Conservation (phyloP, 2,888 invertebrate species). For the Pimpla rufipes region DNA sequence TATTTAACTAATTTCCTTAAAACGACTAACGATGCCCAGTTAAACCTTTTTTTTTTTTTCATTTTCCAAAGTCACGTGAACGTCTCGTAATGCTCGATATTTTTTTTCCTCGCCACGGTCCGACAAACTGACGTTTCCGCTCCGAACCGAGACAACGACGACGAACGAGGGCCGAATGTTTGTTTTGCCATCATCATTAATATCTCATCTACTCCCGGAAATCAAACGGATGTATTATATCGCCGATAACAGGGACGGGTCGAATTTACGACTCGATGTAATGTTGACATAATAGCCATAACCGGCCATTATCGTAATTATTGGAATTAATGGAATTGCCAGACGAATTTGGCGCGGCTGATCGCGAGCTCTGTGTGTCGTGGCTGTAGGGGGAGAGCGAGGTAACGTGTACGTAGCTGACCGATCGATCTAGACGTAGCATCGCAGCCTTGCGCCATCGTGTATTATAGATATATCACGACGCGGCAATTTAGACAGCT, state of each 20-base stretch:
- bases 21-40: not conserved
- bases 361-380: too few species aligned
- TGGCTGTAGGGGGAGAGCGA: too few species aligned
- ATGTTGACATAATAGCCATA: too few species aligned
- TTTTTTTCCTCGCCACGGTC: not conserved
- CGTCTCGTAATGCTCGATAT: not conserved
- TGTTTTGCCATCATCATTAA: not conserved
- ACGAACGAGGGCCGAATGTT: constrained; percentile 8
- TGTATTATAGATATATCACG: too few species aligned
- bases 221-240: not conserved
- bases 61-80: not conserved
- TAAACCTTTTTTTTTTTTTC: not conserved
- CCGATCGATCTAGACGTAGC: too few species aligned
- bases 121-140: not conserved
- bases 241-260: not conserved
- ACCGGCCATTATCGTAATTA: too few species aligned
- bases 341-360: too few species aligned
- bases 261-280: too few species aligned
- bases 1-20: too few species aligned
- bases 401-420: not conserved
- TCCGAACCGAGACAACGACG: not conserved
- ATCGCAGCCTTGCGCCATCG: too few species aligned
- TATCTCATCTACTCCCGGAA: not conserved
- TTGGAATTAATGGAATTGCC: too few species aligned
- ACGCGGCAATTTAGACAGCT: too few species aligned